A percentile compares a stretch with the other conserved stretches of the same genome.
phyloP scores from a whole-genome alignment of 2,113 vertebrate genomes.

The Pristiophorus japonicus region DNA sequence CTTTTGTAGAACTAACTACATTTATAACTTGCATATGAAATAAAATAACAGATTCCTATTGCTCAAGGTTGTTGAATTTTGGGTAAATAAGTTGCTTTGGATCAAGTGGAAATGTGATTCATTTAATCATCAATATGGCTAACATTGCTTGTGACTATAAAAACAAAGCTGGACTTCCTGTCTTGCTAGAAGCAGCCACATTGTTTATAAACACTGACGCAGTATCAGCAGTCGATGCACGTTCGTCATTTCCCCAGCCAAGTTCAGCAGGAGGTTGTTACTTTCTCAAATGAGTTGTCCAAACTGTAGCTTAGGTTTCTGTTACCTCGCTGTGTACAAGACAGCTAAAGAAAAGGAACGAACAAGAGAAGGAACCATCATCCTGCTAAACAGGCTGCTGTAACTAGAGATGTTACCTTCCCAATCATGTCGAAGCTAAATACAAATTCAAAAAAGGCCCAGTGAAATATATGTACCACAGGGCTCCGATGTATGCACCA shows the following conservation, averaged over 20 bases:
- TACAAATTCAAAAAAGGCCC: not conserved
- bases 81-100: not conserved
- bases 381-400: slow-evolving; percentile 32
- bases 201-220: slow-evolving; percentile 67
- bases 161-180: slow-evolving; percentile 62
- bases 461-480: not conserved
- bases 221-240: slow-evolving; percentile 54
- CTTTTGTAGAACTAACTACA: not conserved
- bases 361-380: slow-evolving; percentile 46
- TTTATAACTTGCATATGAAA: not conserved
- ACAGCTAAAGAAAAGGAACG: not conserved
- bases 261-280: slow-evolving; percentile 67
- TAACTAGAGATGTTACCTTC: not conserved
- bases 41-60: not conserved
- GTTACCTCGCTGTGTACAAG: not conserved
- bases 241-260: slow-evolving; percentile 68
- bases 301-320: slow-evolving; percentile 47
- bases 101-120: not conserved
- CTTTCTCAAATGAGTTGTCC: slow-evolving; percentile 51
- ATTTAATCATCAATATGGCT: not conserved
- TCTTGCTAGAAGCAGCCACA: slow-evolving; percentile 26
- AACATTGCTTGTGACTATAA: not conserved
- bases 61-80: not conserved
- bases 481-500: not conserved
- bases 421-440: not conserved